phyloP scores from a whole-genome alignment of 2,113 vertebrate genomes.

The Elephas maximus region DNA sequence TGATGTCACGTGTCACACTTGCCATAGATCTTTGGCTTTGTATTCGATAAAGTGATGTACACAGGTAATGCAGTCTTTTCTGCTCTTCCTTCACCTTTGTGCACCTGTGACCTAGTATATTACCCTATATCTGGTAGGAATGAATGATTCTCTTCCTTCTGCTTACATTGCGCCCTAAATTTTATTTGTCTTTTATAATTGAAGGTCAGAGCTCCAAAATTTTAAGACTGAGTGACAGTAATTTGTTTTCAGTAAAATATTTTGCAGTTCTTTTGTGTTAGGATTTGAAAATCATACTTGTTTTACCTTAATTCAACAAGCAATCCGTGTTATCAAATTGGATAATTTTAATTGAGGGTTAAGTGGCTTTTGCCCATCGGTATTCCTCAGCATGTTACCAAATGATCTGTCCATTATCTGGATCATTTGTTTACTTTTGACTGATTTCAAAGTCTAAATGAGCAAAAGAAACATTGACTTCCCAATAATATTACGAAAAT shows the following conservation, averaged over 20 bases:
- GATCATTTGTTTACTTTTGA: not conserved
- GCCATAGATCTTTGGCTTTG: not conserved
- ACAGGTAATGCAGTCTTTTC: not conserved
- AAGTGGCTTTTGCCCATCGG: not conserved
- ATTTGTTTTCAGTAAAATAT: not conserved
- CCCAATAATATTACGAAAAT: not conserved
- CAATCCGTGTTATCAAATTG: not conserved
- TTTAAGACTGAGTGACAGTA: not conserved
- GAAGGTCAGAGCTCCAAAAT: not conserved
- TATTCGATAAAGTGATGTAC: not conserved
- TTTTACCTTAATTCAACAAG: not conserved
- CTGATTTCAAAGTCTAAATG: not conserved
- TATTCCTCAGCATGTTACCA: not conserved
- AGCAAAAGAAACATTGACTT: not conserved
- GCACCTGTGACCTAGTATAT: not conserved
- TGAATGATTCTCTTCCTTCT: not conserved
- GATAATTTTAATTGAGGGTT: not conserved
- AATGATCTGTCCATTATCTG: not conserved
- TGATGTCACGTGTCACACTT: not conserved
- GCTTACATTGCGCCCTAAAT: not conserved
- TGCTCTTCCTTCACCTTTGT: not conserved
- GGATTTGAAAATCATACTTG: not conserved
- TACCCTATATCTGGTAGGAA: not conserved
- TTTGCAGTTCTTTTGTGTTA: not conserved
- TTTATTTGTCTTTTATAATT: not conserved